Conservation (phyloP, 1,140 invertebrate genomes). For the Solenopsis invicta region DNA sequence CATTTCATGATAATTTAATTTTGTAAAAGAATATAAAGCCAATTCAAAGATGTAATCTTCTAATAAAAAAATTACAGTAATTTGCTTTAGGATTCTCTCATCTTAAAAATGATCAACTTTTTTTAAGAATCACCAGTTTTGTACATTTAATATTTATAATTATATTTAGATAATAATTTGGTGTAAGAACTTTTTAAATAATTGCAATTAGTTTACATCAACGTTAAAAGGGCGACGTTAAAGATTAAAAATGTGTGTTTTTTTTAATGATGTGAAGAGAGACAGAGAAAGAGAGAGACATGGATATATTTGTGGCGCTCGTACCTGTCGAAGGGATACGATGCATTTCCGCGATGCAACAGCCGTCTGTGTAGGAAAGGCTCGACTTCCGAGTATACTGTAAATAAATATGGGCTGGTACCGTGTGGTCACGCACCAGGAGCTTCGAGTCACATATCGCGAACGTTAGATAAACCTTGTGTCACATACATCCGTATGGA, state of each 20-base stretch:
- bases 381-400: slow-evolving; percentile 66
- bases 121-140: too few relatives aligned
- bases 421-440: slow-evolving; percentile 63
- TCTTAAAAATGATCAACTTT: too few relatives aligned
- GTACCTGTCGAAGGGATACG: slow-evolving; percentile 40
- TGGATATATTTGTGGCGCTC: background rate
- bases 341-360: slow-evolving; percentile 40
- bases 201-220: background rate
- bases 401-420: slow-evolving; percentile 70
- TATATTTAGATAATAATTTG: too few relatives aligned
- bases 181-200: too few relatives aligned
- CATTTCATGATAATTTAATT: too few relatives aligned
- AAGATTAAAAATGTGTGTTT: background rate
- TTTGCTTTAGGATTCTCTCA: too few relatives aligned
- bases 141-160: too few relatives aligned
- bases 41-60: too few relatives aligned
- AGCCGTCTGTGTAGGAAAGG: slow-evolving; percentile 7
- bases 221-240: background rate
- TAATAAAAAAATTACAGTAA: too few relatives aligned
- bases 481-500: slow-evolving; percentile 31
- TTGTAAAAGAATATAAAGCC: too few relatives aligned
- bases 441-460: slow-evolving; percentile 45
- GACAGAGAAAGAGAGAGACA: background rate
- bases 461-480: slow-evolving; percentile 51
- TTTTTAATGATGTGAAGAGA: background rate